A percentile compares a stretch with the other conserved stretches of the same genome.
Conservation (phyloP, 2,113 vertebrate genomes). For the Haemorhous mexicanus region DNA sequence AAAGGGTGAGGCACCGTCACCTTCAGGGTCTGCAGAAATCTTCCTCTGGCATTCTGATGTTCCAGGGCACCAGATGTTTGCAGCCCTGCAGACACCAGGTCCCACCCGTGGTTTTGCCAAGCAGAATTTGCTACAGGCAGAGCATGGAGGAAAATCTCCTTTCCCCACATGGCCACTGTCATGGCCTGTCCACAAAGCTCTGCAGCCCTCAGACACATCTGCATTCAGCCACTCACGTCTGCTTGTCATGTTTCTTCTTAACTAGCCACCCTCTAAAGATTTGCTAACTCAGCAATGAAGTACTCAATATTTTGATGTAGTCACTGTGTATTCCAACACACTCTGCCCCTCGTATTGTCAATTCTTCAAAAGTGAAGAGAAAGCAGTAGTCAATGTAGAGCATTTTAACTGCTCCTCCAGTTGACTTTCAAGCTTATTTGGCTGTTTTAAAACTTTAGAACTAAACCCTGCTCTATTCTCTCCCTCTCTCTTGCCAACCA, state of each 20-base stretch:
- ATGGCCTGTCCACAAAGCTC: not conserved
- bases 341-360: not conserved
- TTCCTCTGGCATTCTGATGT: not conserved
- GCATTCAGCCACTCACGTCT: not conserved
- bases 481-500: conserved; percentile 17
- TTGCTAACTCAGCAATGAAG: not conserved
- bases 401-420: not conserved
- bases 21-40: not conserved
- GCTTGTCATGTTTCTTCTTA: not conserved
- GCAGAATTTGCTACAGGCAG: not conserved
- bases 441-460: conserved; percentile 15
- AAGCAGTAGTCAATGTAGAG: not conserved
- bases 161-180: not conserved
- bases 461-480: conserved; percentile 23
- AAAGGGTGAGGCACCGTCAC: not conserved
- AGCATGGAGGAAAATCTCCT: not conserved
- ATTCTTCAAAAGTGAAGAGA: not conserved
- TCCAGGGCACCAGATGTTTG: not conserved
- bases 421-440: not conserved
- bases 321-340: not conserved
- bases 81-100: not conserved
- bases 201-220: not conserved
- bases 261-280: not conserved
- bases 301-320: not conserved
- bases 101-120: rapidly evolving